Evolutionary conservation across 2,113 vertebrate species (phyloP).

Genomic region (Prionailurus bengalensis): DNA sequence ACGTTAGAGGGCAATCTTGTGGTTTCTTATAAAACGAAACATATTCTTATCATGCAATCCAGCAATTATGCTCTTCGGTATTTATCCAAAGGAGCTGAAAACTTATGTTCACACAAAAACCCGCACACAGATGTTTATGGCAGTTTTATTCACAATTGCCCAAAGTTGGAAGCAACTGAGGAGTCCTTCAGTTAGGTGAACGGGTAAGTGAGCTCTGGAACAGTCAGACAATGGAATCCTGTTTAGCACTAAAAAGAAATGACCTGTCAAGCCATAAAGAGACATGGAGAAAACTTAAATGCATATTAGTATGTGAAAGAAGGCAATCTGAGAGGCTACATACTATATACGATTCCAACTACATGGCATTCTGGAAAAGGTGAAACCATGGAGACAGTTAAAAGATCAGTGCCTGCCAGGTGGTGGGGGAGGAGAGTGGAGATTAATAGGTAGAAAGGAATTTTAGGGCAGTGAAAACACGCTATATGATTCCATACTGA

Average conservation of each 20-base stretch:
- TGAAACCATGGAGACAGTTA: background rate
- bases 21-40: background rate
- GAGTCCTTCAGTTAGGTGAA: background rate
- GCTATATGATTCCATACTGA: background rate
- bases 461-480: background rate
- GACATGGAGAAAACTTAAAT: background rate
- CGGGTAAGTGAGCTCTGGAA: background rate
- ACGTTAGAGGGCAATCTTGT: background rate
- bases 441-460: background rate
- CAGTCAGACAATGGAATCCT: background rate
- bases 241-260: background rate
- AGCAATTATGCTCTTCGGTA: background rate
- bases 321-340: background rate
- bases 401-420: background rate
- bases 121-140: background rate
- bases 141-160: background rate
- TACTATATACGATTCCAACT: background rate
- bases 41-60: background rate
- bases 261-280: background rate
- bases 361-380: background rate
- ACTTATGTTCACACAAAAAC: background rate
- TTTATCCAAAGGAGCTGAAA: background rate
- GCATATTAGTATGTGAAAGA: background rate
- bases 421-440: rapidly evolving
- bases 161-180: background rate